phyloP scores from a whole-genome alignment of 2,888 invertebrate species.

The Drosophila algonquin region DNA sequence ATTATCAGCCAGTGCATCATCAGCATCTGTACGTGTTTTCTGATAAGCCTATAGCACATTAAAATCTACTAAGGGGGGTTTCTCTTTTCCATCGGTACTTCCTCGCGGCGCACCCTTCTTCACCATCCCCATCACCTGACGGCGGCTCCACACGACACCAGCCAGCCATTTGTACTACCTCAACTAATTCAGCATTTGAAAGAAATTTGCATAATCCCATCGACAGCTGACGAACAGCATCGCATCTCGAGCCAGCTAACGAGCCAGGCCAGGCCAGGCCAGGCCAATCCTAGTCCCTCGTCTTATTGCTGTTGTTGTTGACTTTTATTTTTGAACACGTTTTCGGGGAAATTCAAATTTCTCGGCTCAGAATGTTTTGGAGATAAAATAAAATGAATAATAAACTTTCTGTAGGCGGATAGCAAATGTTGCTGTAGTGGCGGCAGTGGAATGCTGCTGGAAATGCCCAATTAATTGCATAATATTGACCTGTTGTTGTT shows the following conservation, averaged over 20 bases:
- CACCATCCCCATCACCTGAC: constrained; percentile 13
- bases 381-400: constrained; percentile 1
- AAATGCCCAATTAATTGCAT: constrained; percentile 55
- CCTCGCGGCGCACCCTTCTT: not conserved
- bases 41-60: not conserved
- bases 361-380: constrained; percentile 25
- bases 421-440: constrained; percentile 8
- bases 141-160: too few relatives aligned
- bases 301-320: constrained; percentile 28
- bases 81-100: not conserved
- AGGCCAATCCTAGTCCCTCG: too few relatives aligned
- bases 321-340: constrained; percentile 51
- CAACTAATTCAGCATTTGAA: constrained; percentile 25
- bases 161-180: constrained; percentile 17
- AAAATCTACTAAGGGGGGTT: not conserved
- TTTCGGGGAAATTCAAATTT: constrained; percentile 42
- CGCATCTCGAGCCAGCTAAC: not conserved
- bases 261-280: too few relatives aligned
- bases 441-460: constrained; percentile 34
- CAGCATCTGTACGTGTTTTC: too few relatives aligned
- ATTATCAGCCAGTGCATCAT: too few relatives aligned
- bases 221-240: constrained; percentile 40
- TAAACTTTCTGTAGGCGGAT: constrained; percentile 16
- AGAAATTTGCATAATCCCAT: constrained; percentile 62
- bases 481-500: constrained; percentile 23